phyloP scores from a whole-genome alignment of 2,888 invertebrate species.

The Stegophylla sp. region DNA sequence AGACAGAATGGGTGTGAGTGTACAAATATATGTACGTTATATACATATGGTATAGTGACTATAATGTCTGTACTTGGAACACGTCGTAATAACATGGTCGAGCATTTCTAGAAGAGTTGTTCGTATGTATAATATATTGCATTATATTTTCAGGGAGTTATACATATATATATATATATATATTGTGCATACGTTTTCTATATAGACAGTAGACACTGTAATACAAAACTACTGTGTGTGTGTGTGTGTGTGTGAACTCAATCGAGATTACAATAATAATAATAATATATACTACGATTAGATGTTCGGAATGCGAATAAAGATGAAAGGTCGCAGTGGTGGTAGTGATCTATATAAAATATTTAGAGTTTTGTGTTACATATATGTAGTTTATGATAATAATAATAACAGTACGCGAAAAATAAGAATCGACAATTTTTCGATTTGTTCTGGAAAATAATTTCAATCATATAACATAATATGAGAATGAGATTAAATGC shows the following conservation, averaged over 20 bases:
- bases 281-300: too few relatives aligned
- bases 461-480: too few relatives aligned
- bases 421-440: not conserved
- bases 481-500: not conserved
- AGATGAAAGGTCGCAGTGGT: not conserved
- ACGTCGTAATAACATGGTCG: slow-evolving; percentile 1
- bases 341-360: not conserved
- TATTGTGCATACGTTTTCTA: too few relatives aligned
- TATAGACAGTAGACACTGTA: not conserved
- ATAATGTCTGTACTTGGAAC: slow-evolving; percentile 10
- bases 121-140: not conserved
- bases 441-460: not conserved
- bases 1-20: slow-evolving; percentile 20
- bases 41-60: not conserved
- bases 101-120: not conserved
- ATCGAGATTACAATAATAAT: slow-evolving; percentile 18
- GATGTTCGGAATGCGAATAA: not conserved
- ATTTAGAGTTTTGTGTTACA: not conserved
- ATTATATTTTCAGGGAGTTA: not conserved
- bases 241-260: slow-evolving; percentile 17
- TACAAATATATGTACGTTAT: not conserved
- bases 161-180: too few relatives aligned
- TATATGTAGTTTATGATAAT: not conserved
- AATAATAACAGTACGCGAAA: not conserved
- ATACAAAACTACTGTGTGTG: slow-evolving; percentile 35